Evolutionary conservation across 2,797 vertebrate genomes (phyloP).

Genomic region (Enteromius unitaeniatus): DNA sequence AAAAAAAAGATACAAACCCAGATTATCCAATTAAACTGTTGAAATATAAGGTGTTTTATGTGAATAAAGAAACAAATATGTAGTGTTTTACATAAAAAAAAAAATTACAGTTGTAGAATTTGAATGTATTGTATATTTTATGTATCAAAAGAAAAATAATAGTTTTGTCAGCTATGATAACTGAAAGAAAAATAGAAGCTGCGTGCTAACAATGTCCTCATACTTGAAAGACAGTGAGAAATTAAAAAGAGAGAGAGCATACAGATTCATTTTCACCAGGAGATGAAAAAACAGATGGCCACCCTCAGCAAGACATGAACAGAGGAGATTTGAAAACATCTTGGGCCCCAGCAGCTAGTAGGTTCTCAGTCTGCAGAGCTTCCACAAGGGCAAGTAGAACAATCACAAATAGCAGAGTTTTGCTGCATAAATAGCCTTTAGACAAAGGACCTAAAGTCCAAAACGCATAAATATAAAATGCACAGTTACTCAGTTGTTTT

Average conservation of each 20-base stretch:
- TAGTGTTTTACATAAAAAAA: neutral
- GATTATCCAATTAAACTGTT: neutral
- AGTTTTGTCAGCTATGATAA: neutral
- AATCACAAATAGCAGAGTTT: slow-evolving; percentile 51
- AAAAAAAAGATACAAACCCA: neutral
- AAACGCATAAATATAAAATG: slow-evolving; percentile 1
- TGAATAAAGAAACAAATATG: neutral
- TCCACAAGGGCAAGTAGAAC: slow-evolving; percentile 62
- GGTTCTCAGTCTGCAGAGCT: slow-evolving; percentile 70
- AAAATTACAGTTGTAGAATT: neutral
- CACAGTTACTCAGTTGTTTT: neutral
- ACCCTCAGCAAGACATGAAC: slow-evolving; percentile 79
- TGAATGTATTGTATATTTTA: neutral
- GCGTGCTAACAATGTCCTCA: neutral
- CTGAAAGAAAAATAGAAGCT: slow-evolving; percentile 5
- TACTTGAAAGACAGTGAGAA: slow-evolving; percentile 55
- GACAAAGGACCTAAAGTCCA: slow-evolving; percentile 1
- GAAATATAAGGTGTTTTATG: neutral
- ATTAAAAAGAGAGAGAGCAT: slow-evolving; percentile 47
- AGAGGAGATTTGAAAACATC: slow-evolving; percentile 78
- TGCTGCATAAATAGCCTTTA: slow-evolving; percentile 23
- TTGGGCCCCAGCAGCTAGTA: slow-evolving; percentile 71
- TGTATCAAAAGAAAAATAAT: neutral
- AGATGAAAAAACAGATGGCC: slow-evolving; percentile 78
- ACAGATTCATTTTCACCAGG: slow-evolving; percentile 67